These are phyloP conservation scores for Dione juno DNA, from an alignment of 2,888 invertebrate species.

Conservation along the genomic window DNA sequence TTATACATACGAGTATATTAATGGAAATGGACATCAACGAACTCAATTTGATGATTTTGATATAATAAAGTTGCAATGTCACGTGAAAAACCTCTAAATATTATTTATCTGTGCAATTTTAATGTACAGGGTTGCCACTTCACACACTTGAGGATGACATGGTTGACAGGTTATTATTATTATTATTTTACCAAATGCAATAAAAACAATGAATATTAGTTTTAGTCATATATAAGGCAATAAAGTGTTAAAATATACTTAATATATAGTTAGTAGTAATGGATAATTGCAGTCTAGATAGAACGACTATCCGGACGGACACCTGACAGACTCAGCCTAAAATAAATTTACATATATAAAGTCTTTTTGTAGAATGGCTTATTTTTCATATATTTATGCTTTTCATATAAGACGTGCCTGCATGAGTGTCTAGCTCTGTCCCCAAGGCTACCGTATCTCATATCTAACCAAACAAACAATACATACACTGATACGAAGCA, in stretches of 20 bases:
- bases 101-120: background rate
- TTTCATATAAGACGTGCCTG: too few relatives aligned
- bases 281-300: background rate
- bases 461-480: too few relatives aligned
- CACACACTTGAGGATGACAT: background rate
- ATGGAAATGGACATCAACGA: background rate
- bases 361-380: too few relatives aligned
- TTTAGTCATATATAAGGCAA: too few relatives aligned
- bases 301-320: background rate
- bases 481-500: too few relatives aligned
- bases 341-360: too few relatives aligned
- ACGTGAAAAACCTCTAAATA: background rate
- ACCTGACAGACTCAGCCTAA: background rate
- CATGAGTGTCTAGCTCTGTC: too few relatives aligned
- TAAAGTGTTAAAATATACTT: background rate
- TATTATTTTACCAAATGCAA: background rate
- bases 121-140: background rate
- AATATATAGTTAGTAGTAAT: too few relatives aligned
- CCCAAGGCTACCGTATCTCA: too few relatives aligned
- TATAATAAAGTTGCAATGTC: background rate
- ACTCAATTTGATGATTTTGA: background rate
- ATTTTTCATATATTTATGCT: too few relatives aligned
- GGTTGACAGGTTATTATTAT: background rate
- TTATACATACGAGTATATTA: background rate
- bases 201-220: background rate